These are phyloP conservation scores for Neoscelio sp. DNA, from an alignment of 2,888 invertebrate genomes.

Conservation along the genomic window DNA sequence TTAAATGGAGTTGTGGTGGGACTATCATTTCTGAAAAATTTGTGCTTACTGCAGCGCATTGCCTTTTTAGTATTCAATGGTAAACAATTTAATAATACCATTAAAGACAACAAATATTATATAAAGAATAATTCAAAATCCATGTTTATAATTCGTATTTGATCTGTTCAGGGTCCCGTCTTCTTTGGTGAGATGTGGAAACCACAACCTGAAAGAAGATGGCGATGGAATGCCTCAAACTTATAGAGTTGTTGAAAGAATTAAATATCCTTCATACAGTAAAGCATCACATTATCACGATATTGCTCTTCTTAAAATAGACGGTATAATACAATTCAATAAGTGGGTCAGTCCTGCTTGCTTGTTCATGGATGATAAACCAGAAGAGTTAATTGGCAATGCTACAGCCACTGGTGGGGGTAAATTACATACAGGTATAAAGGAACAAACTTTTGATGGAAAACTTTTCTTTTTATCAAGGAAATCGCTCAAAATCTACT, in stretches of 20 bases:
- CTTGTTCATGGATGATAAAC: slow-evolving; percentile 32
- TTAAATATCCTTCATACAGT: slow-evolving; percentile 82
- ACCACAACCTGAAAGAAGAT: slow-evolving; percentile 79
- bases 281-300: slow-evolving; percentile 83
- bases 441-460: no score
- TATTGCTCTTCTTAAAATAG: slow-evolving; percentile 83
- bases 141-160: not conserved
- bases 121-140: not conserved
- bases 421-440: slow-evolving; percentile 17
- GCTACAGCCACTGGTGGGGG: slow-evolving; percentile 84
- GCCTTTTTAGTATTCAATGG: slow-evolving; percentile 75
- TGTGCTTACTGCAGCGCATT: slow-evolving; percentile 88
- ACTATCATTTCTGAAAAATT: slow-evolving; percentile 86
- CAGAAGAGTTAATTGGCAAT: slow-evolving; percentile 53
- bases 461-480: no score
- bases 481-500: no score
- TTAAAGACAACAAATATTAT: slow-evolving; percentile 1
- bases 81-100: slow-evolving; percentile 12
- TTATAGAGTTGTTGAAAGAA: slow-evolving; percentile 76
- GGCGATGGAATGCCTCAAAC: slow-evolving; percentile 81
- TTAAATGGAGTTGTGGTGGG: slow-evolving; percentile 86
- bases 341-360: slow-evolving; percentile 79
- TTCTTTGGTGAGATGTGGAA: slow-evolving; percentile 83
- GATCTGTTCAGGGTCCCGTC: slow-evolving; percentile 80
- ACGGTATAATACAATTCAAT: slow-evolving; percentile 79